Base-by-base conservation (phyloP, 2,113 vertebrate genomes). In the Lampris incognitus region DNA sequence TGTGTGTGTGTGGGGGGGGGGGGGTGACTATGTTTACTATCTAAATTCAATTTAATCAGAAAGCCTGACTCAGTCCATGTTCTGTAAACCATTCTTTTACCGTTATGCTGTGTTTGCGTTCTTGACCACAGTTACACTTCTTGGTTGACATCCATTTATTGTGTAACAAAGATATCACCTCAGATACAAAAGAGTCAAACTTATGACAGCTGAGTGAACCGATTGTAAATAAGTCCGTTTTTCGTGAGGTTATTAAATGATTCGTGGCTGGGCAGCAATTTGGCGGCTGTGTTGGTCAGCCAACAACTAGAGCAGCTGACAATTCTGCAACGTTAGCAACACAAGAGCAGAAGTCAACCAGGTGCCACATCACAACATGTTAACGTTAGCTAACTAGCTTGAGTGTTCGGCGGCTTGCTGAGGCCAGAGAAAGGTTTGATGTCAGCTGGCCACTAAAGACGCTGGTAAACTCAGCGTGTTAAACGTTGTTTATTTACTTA, bases 341-440 rank as follows among this genome's bases (percentile, higher is more conserved):
- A 76, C 56, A 64, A 24, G 24, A 24, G 79, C 72, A 82, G 38
- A 64, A 84, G 84, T 88, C 73, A 79, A 72, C 80, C 87, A 86
- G 90, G 74, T 89, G 91, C 90, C 91, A 92, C 90, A 91, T 91
- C 87, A 90, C 87, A 77, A 13, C 65, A 11, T 37, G 11, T 46
- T 38, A 2, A 60, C 42, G 52, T 38, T 50, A 13, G 8, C 77
- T 70, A 56, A 57, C 61, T 52, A 68, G 50, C 67, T 10, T 36
- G 13, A 37, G 37, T 10, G n/a, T 3, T 37, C 36, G 37, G 55
- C 24, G 4, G 24, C 24, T 38, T 51, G 46, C 4, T 1, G 0
- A 38, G 6, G 11, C 24, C 24, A 24, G 24, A 0, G 24, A 24
- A 24, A 24, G 24, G 24, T 24, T 8, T 10, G n/a, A 56, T 38